A percentile compares a stretch with the other conserved stretches of the same genome.
Conservation (phyloP, 35 echinoderm and acorn worm genomes). For the Nesometra sesokonis region DNA sequence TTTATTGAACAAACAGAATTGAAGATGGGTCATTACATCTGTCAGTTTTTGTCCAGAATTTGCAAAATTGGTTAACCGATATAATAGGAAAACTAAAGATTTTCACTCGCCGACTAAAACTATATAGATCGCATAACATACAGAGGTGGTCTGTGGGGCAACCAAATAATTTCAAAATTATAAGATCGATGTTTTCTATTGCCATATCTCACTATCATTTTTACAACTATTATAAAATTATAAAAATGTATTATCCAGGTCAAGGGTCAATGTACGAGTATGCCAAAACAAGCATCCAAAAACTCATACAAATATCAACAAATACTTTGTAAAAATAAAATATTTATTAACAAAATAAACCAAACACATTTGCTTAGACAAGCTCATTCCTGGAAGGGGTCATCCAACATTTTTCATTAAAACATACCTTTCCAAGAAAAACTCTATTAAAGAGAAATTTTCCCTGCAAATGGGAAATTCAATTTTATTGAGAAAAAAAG, state of each 20-base stretch:
- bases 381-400: neutral
- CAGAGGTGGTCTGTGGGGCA: too few relatives aligned
- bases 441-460: neutral
- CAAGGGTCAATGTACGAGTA: neutral
- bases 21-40: too few relatives aligned
- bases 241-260: neutral
- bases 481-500: neutral
- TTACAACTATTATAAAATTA: too few relatives aligned
- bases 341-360: neutral
- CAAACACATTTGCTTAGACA: neutral
- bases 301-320: neutral
- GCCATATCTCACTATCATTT: too few relatives aligned
- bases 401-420: neutral
- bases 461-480: neutral
- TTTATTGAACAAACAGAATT: too few relatives aligned
- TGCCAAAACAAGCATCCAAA: neutral
- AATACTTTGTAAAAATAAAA: neutral
- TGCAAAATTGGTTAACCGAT: too few relatives aligned
- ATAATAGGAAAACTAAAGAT: too few relatives aligned
- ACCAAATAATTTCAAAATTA: too few relatives aligned
- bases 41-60: too few relatives aligned
- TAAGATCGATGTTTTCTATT: too few relatives aligned
- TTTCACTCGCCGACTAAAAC: too few relatives aligned
- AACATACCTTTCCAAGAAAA: neutral
- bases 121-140: too few relatives aligned